A percentile compares a stretch with the other conserved stretches of the same genome.
Conservation (phyloP, 2,888 invertebrate genomes). For the Prosapia bicincta region DNA sequence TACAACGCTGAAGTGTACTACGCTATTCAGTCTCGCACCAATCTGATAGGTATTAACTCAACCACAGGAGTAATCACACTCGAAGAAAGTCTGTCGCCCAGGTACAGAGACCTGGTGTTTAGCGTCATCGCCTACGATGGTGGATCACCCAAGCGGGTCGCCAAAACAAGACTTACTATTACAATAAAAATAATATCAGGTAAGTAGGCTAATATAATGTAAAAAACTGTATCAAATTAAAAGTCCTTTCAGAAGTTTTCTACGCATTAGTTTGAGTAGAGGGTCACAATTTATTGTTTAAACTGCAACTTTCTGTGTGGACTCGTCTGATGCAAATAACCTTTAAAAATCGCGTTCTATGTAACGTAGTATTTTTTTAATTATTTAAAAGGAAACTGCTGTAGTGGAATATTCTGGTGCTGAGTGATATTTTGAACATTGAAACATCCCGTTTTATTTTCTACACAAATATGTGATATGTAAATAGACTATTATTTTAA, state of each 20-base stretch:
- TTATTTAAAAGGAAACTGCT: too few relatives aligned
- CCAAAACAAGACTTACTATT: conserved; percentile 15
- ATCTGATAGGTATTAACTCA: conserved; percentile 17
- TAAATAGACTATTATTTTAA: too few relatives aligned
- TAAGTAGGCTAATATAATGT: background rate
- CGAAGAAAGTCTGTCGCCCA: conserved; percentile 13
- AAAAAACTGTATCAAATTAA: too few relatives aligned
- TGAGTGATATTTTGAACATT: too few relatives aligned
- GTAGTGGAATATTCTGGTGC: too few relatives aligned
- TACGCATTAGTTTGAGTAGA: background rate
- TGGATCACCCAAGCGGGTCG: conserved; percentile 22
- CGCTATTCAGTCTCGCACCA: conserved; percentile 11
- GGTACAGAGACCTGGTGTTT: conserved; percentile 13
- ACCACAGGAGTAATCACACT: conserved; percentile 18
- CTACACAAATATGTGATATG: too few relatives aligned
- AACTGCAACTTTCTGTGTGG: too few relatives aligned
- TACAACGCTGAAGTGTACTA: conserved; percentile 29
- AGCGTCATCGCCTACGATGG: conserved; percentile 25
- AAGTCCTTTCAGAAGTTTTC: too few relatives aligned
- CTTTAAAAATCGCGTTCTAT: too few relatives aligned
- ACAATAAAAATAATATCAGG: conserved; percentile 27
- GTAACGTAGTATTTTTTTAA: too few relatives aligned
- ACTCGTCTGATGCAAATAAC: too few relatives aligned
- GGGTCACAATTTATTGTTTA: background rate
- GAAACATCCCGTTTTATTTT: too few relatives aligned